Base-by-base conservation (phyloP, 2,888 invertebrate species). In the Podotricha telesiphe region DNA sequence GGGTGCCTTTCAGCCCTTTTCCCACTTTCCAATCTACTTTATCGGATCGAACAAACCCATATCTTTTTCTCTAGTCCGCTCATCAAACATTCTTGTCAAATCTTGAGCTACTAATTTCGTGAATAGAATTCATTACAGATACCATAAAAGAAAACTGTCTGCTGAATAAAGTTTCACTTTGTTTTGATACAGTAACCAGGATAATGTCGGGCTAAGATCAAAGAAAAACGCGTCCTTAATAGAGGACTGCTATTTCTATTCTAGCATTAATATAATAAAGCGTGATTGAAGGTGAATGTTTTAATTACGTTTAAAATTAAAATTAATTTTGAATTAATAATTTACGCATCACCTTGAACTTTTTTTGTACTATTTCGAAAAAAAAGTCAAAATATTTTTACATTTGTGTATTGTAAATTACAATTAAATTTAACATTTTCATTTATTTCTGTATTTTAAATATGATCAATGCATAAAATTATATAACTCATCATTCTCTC, bases 1-100 rank as follows among this genome's bases (percentile, higher is more conserved):
- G 59, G 59, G 59, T n/a, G 17, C 22, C 22, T 10, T 59, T 45
- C 59, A 59, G 7, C 59, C 59, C 28, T 59, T n/a, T 45, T 59
- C 10, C n/a, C 45, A 17, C n/a, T 20, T 40, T 17, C 42, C 59
- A 59, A 59, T 45, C 59, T 17, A 28, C 28, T 45, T 45, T 59
- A 13, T 45, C 22, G 17, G 42, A 59, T 59, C 40, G 42, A 42
- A 55, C 11, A 40, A 45, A 42, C 8, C 17, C 42, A 11, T 59
- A 28, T 45, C 42, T 28, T 59, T 59, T 22, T 59, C 42, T 28
- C 4, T 45, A 20, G 28, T 28, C 28, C n/a, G 45, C 59, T 59
- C 11, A 59, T 59, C n/a, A 11, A 22, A n/a, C 22, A 17, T 59
- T 22, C 1, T 58, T 58, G 15, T 15, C 15, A 20, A 42, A 58